Evolutionary conservation across 2,888 invertebrate genomes (phyloP), one percentile per base, ranked within the genome.

Genomic region (Pseudolycoriella hygida): DNA sequence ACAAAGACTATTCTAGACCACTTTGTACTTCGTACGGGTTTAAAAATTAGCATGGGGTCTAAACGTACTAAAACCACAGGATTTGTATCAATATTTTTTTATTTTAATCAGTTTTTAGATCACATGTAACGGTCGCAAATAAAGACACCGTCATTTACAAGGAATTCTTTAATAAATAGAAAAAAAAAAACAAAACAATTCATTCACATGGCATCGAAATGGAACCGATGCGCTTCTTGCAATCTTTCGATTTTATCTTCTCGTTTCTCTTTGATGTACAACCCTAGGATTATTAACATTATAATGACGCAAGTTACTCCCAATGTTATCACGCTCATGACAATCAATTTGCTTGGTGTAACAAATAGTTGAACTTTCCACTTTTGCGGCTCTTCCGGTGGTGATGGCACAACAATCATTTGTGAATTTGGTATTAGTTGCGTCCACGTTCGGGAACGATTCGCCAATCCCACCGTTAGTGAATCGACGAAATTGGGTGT

Each of bases 351-450:
- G 61, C 92, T 92, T 0, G 94, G 94, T 1, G 93, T 93, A 0
- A 96, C 87, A 70, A 93, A 96, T 14, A 96, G 68, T 57, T 90
- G 88, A 15, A 84, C 87, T 55, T 78, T 80, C 96, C 96, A 96
- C 52, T 74, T 74, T 2, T 70, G 71, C 1, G 92, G 82, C 45
- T 84, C 72, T 49, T 73, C 69, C 1, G 78, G 73, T 5, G 88
- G 90, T 57, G 77, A 76, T 2, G 97, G 97, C 48, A 96, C 86
- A 1, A 98, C 85, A 31, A 96, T 86, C 64, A 98, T 83, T 65
- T 98, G 96, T 1, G 96, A 94, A 60, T 98, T 97, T 0, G 97
- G 97, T 59, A 98, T 96, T 44, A 94, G 80, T 62, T 90, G 90
- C 0, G 81, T 79, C 86, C 89, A 94, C 47, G 76, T 77, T 52